A percentile compares a stretch with the other conserved stretches of the same genome.
phyloP scores from a whole-genome alignment of 1,140 invertebrate species.

The Aphidius ervi region DNA sequence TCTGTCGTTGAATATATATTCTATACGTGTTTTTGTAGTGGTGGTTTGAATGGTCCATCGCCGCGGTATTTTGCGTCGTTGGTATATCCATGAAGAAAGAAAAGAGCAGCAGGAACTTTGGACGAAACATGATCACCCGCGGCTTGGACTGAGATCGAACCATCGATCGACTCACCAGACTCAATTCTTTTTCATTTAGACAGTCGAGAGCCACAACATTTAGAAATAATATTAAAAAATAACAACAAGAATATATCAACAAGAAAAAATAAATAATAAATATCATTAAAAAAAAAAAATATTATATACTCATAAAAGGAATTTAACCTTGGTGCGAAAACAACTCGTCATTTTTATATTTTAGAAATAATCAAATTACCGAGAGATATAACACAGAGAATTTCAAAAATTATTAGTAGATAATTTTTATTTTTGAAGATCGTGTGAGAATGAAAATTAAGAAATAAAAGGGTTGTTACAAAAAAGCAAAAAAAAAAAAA shows the following conservation, averaged over 20 bases:
- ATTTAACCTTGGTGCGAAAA: no score
- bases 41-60: no score
- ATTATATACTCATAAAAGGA: no score
- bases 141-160: slow-evolving; percentile 18
- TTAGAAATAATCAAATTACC: no score
- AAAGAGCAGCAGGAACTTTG: slow-evolving; percentile 18
- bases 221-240: background rate
- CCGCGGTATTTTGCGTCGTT: slow-evolving; percentile 2
- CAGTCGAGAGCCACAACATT: background rate
- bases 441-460: slow-evolving; percentile 13
- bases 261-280: background rate
- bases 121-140: slow-evolving; percentile 23
- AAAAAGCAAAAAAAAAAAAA: slow-evolving; percentile 7
- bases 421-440: background rate
- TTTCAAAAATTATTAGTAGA: no score
- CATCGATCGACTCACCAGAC: slow-evolving; percentile 20
- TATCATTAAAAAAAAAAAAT: no score
- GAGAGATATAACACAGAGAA: no score
- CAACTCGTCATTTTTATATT: no score
- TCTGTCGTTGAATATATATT: slow-evolving; percentile 18
- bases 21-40: background rate
- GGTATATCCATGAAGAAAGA: background rate
- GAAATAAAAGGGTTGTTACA: slow-evolving; percentile 20
- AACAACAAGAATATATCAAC: background rate
- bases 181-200: slow-evolving; percentile 14